Conservation (phyloP, 2,888 invertebrate genomes). For the Hoplodrina ambigua region DNA sequence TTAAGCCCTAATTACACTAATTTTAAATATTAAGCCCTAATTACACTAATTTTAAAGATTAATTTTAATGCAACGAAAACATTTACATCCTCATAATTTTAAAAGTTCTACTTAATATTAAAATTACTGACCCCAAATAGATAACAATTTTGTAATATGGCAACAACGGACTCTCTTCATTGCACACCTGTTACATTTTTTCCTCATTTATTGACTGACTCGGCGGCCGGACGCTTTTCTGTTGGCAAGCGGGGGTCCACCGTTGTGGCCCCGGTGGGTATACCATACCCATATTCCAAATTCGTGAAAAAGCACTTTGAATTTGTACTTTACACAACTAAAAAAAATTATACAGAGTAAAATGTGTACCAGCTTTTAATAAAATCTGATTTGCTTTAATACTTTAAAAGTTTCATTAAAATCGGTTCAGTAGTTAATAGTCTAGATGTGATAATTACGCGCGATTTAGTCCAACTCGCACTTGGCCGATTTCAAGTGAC, state of each 20-base stretch:
- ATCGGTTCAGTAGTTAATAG: no score
- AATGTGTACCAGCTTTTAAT: no score
- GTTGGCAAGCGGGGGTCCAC: not conserved
- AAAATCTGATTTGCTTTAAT: no score
- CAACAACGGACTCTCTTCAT: slow-evolving; percentile 50
- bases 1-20: not conserved
- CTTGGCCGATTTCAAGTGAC: no score
- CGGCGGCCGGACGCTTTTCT: not conserved
- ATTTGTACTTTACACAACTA: no score
- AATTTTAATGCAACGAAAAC: not conserved
- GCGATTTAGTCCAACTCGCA: no score
- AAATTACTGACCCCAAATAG: slow-evolving; percentile 64
- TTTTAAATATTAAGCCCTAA: not conserved
- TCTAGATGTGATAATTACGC: no score
- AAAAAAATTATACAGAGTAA: no score
- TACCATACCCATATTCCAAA: no score
- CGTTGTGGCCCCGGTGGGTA: no score
- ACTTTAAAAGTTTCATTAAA: no score
- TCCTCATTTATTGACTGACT: slow-evolving; percentile 5
- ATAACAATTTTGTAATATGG: slow-evolving; percentile 59
- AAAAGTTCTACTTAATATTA: slow-evolving; percentile 43
- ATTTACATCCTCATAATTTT: slow-evolving; percentile 48
- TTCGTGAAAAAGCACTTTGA: no score
- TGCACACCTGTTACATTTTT: slow-evolving; percentile 7
- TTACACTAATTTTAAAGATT: not conserved